These are phyloP conservation scores for Thecophora atra DNA, from an alignment of 2,888 invertebrate species.

Conservation along the genomic window DNA sequence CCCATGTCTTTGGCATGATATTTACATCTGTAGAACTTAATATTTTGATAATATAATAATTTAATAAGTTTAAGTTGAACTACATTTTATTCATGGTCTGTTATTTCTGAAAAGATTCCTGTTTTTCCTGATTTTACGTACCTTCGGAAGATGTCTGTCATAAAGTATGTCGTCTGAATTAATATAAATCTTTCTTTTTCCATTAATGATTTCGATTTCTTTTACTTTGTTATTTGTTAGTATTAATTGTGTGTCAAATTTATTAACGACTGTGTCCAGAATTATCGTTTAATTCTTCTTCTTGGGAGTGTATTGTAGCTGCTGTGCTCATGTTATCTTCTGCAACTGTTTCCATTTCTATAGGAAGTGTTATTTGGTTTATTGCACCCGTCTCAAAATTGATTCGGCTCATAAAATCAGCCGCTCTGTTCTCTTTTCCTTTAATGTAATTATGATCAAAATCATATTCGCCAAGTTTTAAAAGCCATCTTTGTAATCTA, in stretches of 20 bases:
- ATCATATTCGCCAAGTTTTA: conserved; percentile 52
- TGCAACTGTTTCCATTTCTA: too few relatives aligned
- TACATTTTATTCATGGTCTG: conserved; percentile 31
- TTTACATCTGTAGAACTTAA: too few relatives aligned
- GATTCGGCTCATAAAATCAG: conserved; percentile 35
- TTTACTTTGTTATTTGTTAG: conserved; percentile 5
- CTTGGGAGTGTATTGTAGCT: conserved; percentile 27
- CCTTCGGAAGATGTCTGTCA: conserved; percentile 31
- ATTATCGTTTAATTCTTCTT: conserved; percentile 5
- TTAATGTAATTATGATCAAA: conserved; percentile 47
- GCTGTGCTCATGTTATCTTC: conserved; percentile 6
- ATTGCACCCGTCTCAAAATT: conserved; percentile 38
- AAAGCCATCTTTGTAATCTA: conserved; percentile 51
- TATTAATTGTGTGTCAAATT: conserved; percentile 32
- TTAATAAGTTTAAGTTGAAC: conserved; percentile 38
- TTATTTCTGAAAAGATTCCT: conserved; percentile 39
- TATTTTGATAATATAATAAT: too few relatives aligned
- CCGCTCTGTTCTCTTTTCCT: conserved; percentile 32
- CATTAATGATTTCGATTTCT: too few relatives aligned
- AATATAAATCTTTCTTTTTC: too few relatives aligned
- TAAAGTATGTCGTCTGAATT: conserved; percentile 24
- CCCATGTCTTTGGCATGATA: conserved; percentile 35
- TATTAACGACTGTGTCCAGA: conserved; percentile 24
- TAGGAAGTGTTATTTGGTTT: too few relatives aligned
- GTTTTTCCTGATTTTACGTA: conserved; percentile 29